phyloP scores from a whole-genome alignment of 2,113 vertebrate genomes.

The Nycticryphes semicollaris region DNA sequence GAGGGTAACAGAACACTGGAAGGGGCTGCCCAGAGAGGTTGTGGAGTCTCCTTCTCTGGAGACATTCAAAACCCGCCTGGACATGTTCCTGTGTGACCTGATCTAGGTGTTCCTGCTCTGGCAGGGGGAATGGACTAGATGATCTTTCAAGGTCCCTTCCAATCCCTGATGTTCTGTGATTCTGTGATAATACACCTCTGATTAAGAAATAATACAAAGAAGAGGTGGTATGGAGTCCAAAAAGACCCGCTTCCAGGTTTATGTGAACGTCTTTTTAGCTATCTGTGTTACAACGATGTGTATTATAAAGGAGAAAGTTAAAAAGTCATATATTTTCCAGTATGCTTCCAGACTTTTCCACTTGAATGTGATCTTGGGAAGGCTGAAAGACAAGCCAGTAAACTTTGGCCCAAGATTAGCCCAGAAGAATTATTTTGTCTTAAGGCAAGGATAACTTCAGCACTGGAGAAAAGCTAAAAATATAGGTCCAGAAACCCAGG shows the following conservation, averaged over 20 bases:
- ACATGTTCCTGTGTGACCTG: too few species aligned
- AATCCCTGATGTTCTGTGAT: too few species aligned
- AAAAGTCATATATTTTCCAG: background rate
- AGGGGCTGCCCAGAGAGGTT: too few species aligned
- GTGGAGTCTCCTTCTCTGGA: too few species aligned
- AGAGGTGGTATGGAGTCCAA: background rate
- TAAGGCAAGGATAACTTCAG: background rate
- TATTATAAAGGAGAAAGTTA: background rate
- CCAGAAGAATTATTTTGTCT: background rate
- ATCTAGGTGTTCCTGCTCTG: too few species aligned
- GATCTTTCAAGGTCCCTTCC: too few species aligned
- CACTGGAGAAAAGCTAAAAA: background rate
- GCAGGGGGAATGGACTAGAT: too few species aligned
- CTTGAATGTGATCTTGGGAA: background rate
- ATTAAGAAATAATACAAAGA: too few species aligned
- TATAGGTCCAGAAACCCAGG: background rate
- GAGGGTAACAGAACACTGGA: too few species aligned
- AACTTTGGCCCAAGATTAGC: background rate
- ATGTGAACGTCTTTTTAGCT: background rate
- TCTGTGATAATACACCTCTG: background rate
- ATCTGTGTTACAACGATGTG: background rate
- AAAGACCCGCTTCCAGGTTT: background rate
- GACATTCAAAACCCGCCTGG: too few species aligned
- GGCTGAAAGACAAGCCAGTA: background rate
- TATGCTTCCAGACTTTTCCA: background rate